A percentile compares a stretch with the other conserved stretches of the same genome.
These are phyloP conservation scores for Antheraea assamensis DNA, from an alignment of 2,888 invertebrate species.

Conservation along the genomic window DNA sequence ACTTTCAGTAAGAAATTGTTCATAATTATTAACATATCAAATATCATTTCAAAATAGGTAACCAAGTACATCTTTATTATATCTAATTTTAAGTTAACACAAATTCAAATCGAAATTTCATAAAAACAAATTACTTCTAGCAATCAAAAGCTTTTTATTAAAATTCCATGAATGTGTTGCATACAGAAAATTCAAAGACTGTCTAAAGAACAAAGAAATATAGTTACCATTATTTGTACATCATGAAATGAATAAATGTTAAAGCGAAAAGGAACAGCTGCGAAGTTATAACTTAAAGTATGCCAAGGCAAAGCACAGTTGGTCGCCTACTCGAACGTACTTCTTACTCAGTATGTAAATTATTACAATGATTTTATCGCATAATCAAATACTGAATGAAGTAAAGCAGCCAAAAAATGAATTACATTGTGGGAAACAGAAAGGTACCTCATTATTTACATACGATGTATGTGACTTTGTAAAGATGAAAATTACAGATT, in stretches of 20 bases:
- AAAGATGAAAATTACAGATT: background rate
- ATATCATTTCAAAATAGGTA: background rate
- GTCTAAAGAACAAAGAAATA: background rate
- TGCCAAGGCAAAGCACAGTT: constrained; percentile 49
- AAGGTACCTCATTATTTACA: background rate
- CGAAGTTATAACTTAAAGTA: constrained; percentile 44
- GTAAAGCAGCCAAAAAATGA: background rate
- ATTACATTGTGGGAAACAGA: background rate
- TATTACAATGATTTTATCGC: background rate
- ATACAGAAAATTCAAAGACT: background rate
- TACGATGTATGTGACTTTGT: background rate
- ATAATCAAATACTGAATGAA: background rate
- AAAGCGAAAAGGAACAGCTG: constrained; percentile 46
- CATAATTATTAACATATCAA: background rate
- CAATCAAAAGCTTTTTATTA: background rate
- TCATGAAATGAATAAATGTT: constrained; percentile 25
- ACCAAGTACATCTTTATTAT: background rate
- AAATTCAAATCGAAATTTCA: background rate
- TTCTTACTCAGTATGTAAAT: background rate
- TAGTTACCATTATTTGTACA: constrained; percentile 11
- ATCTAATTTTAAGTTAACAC: background rate
- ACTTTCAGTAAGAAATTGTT: background rate
- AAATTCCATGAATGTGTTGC: background rate
- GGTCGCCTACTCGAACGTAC: constrained; percentile 38
- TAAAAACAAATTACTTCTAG: background rate